Evolutionary conservation across 1,140 invertebrate genomes (phyloP), one percentile per base, ranked within the genome.

Genomic region (Bombus balteatus): DNA sequence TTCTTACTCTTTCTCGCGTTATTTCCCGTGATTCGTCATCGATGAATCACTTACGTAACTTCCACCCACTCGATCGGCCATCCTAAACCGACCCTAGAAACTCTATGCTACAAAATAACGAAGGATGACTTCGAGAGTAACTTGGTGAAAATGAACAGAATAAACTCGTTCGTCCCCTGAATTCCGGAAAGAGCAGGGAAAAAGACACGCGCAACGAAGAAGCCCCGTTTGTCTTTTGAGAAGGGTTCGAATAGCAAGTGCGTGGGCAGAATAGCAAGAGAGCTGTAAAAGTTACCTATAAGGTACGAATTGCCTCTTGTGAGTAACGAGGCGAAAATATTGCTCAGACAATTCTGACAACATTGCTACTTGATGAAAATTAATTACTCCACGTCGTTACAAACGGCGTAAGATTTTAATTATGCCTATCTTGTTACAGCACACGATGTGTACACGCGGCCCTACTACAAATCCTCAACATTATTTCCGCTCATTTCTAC

Each of bases 211-310:
- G 13, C 5, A 37, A 34, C 37, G 22, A 47, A 68, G 59, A 32
- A 53, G 15, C 62, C 53, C 5, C 65, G 66, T 80, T 75, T 62
- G n/a, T 57, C 83, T 81, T 78, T 85, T 10, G 13, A 59, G 25
- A 6, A 71, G 72, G 41, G 12, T 66, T 65, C 57, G 57, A 12
- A 47, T 41, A 43, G 4, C 32, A 32, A 32, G 28, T 2, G 41
- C 32, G 79, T 86, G 43, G 74, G 77, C 18, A 65, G 76, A 32
- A 57, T 37, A 28, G 0, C 28, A 57, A 74, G 37, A 73, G 43
- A 59, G 59, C 2, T 72, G n/a, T 41, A 18, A 0, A 28, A 34
- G 72, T 34, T 47, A 32, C 9, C 47, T 53, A 53, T 22, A 78
- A 72, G 37, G 25, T 82, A 81, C 47, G 81, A 80, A 53, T 53